Conservation (phyloP, 2,888 invertebrate species). For the Schrankia costaestrigalis region DNA sequence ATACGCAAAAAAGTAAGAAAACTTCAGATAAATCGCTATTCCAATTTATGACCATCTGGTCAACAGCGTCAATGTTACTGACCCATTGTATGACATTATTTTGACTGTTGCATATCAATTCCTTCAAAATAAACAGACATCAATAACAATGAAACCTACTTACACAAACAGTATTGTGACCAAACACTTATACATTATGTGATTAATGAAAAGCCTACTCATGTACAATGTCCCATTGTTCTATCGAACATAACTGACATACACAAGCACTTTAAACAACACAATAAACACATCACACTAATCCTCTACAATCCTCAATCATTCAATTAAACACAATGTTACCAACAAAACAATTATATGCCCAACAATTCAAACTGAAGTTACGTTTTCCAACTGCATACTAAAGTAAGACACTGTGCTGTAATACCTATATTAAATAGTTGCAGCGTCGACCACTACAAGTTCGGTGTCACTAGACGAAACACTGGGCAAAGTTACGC, state of each 20-base stretch:
- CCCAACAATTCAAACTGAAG: slow-evolving; percentile 14
- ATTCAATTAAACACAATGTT: slow-evolving; percentile 33
- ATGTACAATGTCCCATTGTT: no score
- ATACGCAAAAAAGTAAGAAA: no score
- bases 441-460: slow-evolving; percentile 15
- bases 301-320: slow-evolving; percentile 26
- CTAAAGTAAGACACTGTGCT: slow-evolving; percentile 16
- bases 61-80: no score
- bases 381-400: slow-evolving; percentile 19
- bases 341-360: slow-evolving; percentile 23
- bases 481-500: slow-evolving; percentile 41
- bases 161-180: no score
- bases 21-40: no score
- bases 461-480: slow-evolving; percentile 8
- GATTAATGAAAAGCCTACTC: no score
- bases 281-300: slow-evolving; percentile 11
- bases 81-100: no score
- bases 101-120: no score
- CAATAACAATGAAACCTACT: no score
- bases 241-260: slow-evolving; percentile 1
- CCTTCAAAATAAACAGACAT: no score
- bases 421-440: slow-evolving; percentile 6
- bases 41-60: no score
- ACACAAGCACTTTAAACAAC: slow-evolving; percentile 5
- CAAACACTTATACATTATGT: no score